Evolutionary conservation across 1,140 invertebrate genomes (phyloP).

Genomic region (Delia radicum): DNA sequence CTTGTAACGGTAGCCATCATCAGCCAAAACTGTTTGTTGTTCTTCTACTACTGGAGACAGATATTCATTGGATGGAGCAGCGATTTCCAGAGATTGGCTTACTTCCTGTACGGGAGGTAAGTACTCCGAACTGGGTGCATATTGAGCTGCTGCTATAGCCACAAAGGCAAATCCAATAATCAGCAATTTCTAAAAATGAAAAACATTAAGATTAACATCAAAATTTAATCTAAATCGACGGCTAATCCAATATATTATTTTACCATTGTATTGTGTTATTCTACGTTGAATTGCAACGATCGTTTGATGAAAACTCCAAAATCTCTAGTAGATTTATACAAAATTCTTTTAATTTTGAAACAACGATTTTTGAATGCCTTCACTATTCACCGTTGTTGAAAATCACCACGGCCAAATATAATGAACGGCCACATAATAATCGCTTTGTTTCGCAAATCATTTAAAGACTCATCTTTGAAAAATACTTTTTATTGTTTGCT

Average conservation of each 20-base stretch:
- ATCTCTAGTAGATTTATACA: not conserved
- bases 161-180: conserved; percentile 51
- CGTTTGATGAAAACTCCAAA: not conserved
- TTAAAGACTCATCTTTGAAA: not conserved
- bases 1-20: conserved; percentile 41
- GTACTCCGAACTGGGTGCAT: conserved; percentile 43
- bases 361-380: not conserved
- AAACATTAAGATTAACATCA: not conserved
- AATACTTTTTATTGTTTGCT: not conserved
- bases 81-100: conserved; percentile 16
- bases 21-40: conserved; percentile 26
- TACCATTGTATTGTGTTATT: conserved; percentile 3
- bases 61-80: conserved; percentile 30
- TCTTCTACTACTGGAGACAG: conserved; percentile 31
- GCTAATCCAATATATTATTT: not conserved
- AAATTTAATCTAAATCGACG: not conserved
- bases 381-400: not conserved
- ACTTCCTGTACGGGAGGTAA: conserved; percentile 37
- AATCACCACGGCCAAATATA: not conserved
- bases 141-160: conserved; percentile 46
- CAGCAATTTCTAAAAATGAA: conserved; percentile 44
- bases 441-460: not conserved
- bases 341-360: conserved; percentile 8
- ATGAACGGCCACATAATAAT: not conserved
- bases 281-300: not conserved